These are phyloP conservation scores for Aspidiotus destructor DNA, from an alignment of 2,888 invertebrate species.

Conservation along the genomic window DNA sequence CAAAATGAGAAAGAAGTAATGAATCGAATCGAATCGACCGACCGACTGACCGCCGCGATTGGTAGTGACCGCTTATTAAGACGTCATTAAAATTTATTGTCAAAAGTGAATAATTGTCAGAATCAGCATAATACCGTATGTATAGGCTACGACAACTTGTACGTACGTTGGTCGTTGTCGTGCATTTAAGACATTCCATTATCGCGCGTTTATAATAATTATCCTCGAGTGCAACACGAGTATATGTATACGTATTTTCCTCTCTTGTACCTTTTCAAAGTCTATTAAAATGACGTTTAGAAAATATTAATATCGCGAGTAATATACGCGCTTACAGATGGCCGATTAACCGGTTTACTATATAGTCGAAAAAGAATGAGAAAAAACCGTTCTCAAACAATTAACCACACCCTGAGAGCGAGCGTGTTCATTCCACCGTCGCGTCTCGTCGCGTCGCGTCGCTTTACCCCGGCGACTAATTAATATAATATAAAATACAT, in stretches of 20 bases:
- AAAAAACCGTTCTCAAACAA: slow-evolving; percentile 1
- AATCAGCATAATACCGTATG: no score
- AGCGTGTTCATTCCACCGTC: background rate
- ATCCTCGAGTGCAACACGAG: background rate
- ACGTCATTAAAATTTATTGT: no score
- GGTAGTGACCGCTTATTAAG: no score
- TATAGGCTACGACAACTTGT: no score
- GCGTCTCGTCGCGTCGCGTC: background rate
- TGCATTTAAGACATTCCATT: background rate
- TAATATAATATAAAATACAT: background rate
- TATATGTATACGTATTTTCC: slow-evolving; percentile 7
- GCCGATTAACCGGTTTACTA: slow-evolving; percentile 14
- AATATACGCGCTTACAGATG: slow-evolving; percentile 7
- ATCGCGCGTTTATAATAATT: background rate
- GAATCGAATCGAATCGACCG: no score
- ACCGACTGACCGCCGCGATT: no score
- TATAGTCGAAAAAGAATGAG: background rate
- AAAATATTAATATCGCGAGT: background rate
- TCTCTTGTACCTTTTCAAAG: background rate
- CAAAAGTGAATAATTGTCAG: no score
- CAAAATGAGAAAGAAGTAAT: no score
- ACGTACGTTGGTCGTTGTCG: no score
- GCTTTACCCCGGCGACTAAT: background rate
- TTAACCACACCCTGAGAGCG: background rate
- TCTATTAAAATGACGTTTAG: slow-evolving; percentile 8